Base-by-base conservation (phyloP, 2,888 invertebrate genomes). In the Argynnis bischoffii region DNA sequence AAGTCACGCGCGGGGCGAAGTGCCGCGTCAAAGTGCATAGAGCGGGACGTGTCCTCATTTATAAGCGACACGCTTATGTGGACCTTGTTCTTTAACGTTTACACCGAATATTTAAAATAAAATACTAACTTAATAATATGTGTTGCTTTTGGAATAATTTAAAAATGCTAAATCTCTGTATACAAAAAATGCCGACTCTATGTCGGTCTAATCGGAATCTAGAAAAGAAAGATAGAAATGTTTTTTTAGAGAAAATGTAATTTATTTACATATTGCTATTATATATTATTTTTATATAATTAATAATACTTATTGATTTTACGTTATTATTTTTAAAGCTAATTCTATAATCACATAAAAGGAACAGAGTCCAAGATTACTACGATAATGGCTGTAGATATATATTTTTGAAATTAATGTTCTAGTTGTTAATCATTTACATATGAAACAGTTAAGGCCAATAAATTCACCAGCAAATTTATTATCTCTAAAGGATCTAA, bases 21-120 rank as follows among this genome's bases (percentile, higher is more conserved):
- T 72, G 64, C 61, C 66, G 64, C 64, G 69, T 69, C 69, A 72
- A 69, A 72, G 63, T 69, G 71, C 71, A 72, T 59, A 69, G 67
- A 66, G 67, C 71, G 41, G 51, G 41, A 69, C 72, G 69, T 69
- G 69, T 46, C 60, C 66, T 67, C 59, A 69, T 71, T 71, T 71
- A 64, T 67, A 65, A 63, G 51, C 46, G 35, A 55, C 55, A 63
- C 55, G 46, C 55, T 48, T 47, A 59, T 59, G 48, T 55, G 61
- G 61, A 53, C 61, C 50, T 51, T 41, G 6, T 41, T 15, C 18
- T 61, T 61, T 53, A 51, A 35, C 51, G 51, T 51, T 60, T 14
- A 47, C 47, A 11, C 11, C 59, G 47, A n/a, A 61, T 51, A 51
- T 51, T 15, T 61, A 41, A 41, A 41, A 41, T 41, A 41, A 41